Evolutionary conservation across 1,140 invertebrate genomes (phyloP).

Genomic region (Calycopis cecrops): DNA sequence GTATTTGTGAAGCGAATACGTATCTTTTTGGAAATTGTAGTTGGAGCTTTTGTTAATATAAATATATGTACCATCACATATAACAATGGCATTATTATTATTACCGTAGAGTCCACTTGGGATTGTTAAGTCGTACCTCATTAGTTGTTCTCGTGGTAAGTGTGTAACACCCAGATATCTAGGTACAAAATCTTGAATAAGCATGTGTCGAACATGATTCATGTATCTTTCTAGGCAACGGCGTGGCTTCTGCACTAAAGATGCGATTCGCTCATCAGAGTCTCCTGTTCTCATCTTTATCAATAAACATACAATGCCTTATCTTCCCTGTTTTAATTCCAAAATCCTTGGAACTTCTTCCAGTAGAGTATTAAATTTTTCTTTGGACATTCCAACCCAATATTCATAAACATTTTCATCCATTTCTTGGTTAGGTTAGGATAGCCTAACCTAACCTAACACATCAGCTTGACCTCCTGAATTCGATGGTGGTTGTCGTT

Average conservation of each 20-base stretch:
- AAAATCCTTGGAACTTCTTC: conserved; percentile 3
- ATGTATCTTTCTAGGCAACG: neutral
- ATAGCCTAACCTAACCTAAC: no score
- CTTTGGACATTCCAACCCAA: neutral
- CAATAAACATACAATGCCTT: neutral
- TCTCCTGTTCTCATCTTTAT: conserved; percentile 2
- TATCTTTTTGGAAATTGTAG: conserved; percentile 25
- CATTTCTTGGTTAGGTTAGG: no score
- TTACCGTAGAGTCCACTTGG: conserved; percentile 20
- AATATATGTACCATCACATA: conserved; percentile 19
- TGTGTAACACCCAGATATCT: conserved; percentile 14
- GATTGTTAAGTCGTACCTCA: conserved; percentile 20
- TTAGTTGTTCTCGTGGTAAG: conserved; percentile 16
- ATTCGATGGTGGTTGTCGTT: no score
- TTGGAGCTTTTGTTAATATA: conserved; percentile 25
- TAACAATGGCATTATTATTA: conserved; percentile 16
- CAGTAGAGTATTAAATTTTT: conserved; percentile 1
- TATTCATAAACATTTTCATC: neutral
- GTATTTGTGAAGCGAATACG: conserved; percentile 23
- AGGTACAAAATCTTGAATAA: conserved; percentile 13
- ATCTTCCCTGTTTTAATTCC: neutral
- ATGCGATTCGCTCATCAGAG: neutral
- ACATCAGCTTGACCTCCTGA: no score
- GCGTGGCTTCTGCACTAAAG: neutral
- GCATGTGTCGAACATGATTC: neutral